Base-by-base conservation (phyloP, 2,113 vertebrate genomes). In the Rostratula benghalensis region DNA sequence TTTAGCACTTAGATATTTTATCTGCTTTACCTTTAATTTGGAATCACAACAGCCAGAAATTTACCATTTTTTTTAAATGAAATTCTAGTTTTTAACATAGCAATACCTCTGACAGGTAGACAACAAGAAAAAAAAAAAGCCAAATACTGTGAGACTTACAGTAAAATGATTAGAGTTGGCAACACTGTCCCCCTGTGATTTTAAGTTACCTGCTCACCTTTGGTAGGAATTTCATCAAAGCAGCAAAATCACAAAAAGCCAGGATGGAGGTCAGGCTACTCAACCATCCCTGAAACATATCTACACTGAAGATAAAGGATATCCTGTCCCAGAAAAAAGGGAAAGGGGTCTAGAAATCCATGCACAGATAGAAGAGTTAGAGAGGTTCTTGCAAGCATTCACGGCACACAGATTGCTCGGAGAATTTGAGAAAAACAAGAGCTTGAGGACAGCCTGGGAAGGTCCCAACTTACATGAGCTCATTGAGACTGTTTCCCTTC, bases 391-490 rank as follows among this genome's bases (percentile, higher is more conserved):
- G 25, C 41, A 94, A 53, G n/a, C 83, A 50, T 50, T 79, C 90
- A 83, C 27, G 37, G 41, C 45, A 69, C 8, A 63, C 41, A 48
- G 63, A 83, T 1, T 74, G 30, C 35, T 24, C 31, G 54, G 50
- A 70, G 56, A 69, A 80, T 63, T 14, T 63, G 60, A 80, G 76
- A 85, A 76, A 80, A 81, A 71, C 19, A 56, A 24, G 50, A 77
- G 30, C 48, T 59, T 80, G 73, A 87, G 23, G 60, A 35, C 41
- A 67, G 37, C 60, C 69, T 35, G 50, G 59, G 41, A 81, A 95
- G 93, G 80, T 91, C 89, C 86, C 54, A 63, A 84, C 15, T 83
- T 77, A 75, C 80, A 93, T 43, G 71, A 86, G 60, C 69, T 94
- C 85, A 92, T 1, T 79, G 87, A 89, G 39, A 69, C 48, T 35